Percentiles rank a stretch among this genome's conserved stretches.
Evolutionary conservation across 2,888 invertebrate genomes (phyloP).

Genomic region (Tyria jacobaeae): DNA sequence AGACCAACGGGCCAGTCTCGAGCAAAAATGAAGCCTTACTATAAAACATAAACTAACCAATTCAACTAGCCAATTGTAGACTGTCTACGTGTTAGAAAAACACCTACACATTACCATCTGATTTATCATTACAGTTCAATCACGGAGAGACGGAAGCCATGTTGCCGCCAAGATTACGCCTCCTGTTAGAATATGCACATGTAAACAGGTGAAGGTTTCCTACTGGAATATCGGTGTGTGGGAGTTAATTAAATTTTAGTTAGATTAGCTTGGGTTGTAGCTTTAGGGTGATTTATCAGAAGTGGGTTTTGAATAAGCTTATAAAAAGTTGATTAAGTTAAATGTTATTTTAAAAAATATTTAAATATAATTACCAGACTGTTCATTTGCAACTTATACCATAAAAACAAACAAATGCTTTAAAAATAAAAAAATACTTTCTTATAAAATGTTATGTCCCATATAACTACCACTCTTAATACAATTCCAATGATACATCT

Average conservation of each 20-base stretch:
- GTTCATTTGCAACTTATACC: no score
- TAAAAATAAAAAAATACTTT: no score
- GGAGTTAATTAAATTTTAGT: constrained; percentile 1
- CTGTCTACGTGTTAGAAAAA: background rate
- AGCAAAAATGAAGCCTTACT: no score
- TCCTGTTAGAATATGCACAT: constrained; percentile 7
- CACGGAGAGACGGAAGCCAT: constrained; percentile 7
- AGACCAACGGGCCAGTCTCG: no score
- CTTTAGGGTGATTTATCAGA: background rate
- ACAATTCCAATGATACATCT: no score
- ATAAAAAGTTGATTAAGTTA: no score
- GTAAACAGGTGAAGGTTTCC: background rate
- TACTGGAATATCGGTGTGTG: background rate
- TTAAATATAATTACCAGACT: no score
- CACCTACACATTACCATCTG: constrained; percentile 3
- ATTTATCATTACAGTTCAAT: constrained; percentile 11
- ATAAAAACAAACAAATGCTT: no score
- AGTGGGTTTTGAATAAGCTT: background rate
- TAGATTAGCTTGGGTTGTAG: background rate
- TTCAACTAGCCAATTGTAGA: constrained; percentile 5
- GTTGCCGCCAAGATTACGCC: constrained; percentile 13
- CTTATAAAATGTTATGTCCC: no score
- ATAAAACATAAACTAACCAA: background rate
- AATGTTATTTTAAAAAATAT: no score
- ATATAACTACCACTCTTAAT: no score